A percentile compares a stretch with the other conserved stretches of the same genome.
Evolutionary conservation across 2,888 invertebrate genomes (phyloP).

Genomic region (Myathropa florea): DNA sequence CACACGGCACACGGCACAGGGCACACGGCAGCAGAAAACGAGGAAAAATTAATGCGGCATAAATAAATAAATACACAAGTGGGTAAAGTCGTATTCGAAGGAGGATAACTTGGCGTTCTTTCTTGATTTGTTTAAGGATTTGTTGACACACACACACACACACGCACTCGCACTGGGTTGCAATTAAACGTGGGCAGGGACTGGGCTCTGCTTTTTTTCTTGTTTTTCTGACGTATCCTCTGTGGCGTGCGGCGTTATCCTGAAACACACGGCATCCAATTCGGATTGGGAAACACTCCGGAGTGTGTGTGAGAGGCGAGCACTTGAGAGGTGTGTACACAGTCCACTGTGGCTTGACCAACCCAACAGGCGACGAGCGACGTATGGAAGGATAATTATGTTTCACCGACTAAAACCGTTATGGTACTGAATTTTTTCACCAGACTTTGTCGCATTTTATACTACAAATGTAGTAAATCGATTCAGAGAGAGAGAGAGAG

Average conservation of each 20-base stretch:
- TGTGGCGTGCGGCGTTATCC: not conserved
- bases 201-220: not conserved
- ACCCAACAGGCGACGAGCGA: slow-evolving; percentile 13
- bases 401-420: slow-evolving; percentile 65
- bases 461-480: slow-evolving; percentile 66
- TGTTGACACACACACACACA: not conserved
- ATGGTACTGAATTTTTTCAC: slow-evolving; percentile 69
- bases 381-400: slow-evolving; percentile 59
- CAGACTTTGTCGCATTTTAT: slow-evolving; percentile 70
- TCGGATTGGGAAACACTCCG: not conserved
- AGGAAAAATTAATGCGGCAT: slow-evolving; percentile 58
- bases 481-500: slow-evolving; percentile 23
- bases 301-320: not conserved
- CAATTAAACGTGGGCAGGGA: not conserved
- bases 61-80: slow-evolving; percentile 61
- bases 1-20: not conserved
- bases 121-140: slow-evolving; percentile 5
- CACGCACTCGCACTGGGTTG: not conserved
- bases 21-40: slow-evolving; percentile 1
- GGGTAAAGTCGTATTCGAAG: slow-evolving; percentile 39
- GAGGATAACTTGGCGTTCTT: slow-evolving; percentile 35
- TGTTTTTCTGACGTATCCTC: not conserved
- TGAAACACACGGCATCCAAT: not conserved
- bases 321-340: not conserved
- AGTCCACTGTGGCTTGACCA: not conserved